Conservation (phyloP, 2,113 vertebrate genomes). For the Microcebus tavaratra region DNA sequence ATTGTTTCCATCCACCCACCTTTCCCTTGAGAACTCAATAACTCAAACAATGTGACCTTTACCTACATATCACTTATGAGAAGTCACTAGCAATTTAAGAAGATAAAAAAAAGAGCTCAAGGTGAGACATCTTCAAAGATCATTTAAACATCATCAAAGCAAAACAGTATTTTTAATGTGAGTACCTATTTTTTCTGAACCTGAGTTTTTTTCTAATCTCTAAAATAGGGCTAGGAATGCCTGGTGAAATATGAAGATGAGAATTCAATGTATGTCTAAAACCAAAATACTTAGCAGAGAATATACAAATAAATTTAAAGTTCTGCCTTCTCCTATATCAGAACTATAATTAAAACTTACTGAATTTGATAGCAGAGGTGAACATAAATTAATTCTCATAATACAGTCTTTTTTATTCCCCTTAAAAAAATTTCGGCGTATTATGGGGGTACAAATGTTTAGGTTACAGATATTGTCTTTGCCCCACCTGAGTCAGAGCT, state of each 20-base stretch:
- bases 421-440: no score
- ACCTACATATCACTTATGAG: not conserved
- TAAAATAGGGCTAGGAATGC: not conserved
- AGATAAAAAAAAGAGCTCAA: not conserved
- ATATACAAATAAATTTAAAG: not conserved
- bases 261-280: not conserved
- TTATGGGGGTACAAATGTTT: no score
- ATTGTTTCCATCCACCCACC: not conserved
- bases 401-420: not conserved
- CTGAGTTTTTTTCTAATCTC: not conserved
- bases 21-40: not conserved
- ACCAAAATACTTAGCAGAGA: not conserved
- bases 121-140: not conserved
- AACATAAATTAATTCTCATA: not conserved
- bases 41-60: not conserved
- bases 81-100: constrained; percentile 3
- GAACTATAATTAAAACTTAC: not conserved
- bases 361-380: not conserved
- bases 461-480: no score
- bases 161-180: constrained; percentile 1
- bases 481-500: no score
- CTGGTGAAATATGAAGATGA: constrained; percentile 16
- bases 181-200: constrained; percentile 10
- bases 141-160: not conserved
- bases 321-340: not conserved